These are phyloP conservation scores for Alectura lathami DNA, from an alignment of 2,113 vertebrate genomes.

Conservation along the genomic window DNA sequence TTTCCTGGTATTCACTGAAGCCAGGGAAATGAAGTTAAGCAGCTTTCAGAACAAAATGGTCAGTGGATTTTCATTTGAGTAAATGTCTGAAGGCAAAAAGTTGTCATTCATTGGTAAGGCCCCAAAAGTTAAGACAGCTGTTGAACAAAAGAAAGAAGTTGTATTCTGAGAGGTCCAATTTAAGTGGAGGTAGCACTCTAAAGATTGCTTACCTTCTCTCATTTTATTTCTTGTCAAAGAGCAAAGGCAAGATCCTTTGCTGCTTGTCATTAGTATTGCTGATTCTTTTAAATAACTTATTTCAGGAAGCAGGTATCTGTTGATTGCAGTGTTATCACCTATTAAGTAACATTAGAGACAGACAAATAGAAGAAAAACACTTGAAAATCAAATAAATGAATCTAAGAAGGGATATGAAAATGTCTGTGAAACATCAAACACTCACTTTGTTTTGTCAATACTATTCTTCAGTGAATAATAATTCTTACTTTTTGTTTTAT, in stretches of 20 bases:
- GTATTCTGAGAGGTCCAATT: neutral
- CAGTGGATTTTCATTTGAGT: neutral
- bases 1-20: neutral
- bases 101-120: neutral
- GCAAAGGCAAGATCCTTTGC: neutral
- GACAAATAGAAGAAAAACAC: neutral
- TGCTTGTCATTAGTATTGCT: neutral
- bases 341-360: neutral
- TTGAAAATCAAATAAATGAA: slow-evolving; percentile 14
- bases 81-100: neutral
- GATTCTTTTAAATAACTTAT: neutral
- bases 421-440: neutral
- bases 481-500: neutral
- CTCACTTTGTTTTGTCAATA: neutral
- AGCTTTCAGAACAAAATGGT: neutral
- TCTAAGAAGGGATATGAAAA: neutral
- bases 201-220: neutral
- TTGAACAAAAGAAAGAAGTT: neutral
- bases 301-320: neutral
- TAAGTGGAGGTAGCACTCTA: neutral
- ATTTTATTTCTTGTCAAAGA: neutral
- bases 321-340: neutral
- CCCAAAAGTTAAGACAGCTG: neutral
- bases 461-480: slow-evolving; percentile 23
- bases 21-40: neutral